Percentiles rank a stretch among this genome's conserved stretches.
Evolutionary conservation across 2,113 vertebrate genomes (phyloP).

Genomic region (Anas platyrhynchos): DNA sequence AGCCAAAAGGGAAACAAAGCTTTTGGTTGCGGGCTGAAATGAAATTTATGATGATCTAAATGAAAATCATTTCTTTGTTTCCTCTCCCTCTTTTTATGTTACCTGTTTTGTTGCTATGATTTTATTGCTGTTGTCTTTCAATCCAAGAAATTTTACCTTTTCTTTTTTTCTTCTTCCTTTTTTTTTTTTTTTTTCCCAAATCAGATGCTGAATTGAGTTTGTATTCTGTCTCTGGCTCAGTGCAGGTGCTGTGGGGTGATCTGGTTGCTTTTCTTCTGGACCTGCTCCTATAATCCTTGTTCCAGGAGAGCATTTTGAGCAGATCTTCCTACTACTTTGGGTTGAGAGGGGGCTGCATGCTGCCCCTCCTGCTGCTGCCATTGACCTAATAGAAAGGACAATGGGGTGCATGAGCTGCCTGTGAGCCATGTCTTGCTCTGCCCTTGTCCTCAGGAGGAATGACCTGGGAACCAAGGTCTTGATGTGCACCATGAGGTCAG

Average conservation of each 20-base stretch:
- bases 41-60: not conserved
- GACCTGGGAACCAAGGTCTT: not conserved
- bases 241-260: not conserved
- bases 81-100: not conserved
- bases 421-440: not conserved
- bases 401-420: too few relatives aligned
- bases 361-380: not conserved
- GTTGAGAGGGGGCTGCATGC: not conserved
- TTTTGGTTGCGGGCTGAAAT: not conserved
- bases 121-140: not conserved
- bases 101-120: not conserved
- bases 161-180: not conserved
- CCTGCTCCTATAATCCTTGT: not conserved
- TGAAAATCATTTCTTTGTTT: not conserved
- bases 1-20: conserved; percentile 35
- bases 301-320: not conserved
- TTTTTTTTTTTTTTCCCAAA: not conserved
- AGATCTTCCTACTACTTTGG: not conserved
- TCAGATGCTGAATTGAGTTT: not conserved
- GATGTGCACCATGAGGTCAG: too few relatives aligned
- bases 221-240: not conserved
- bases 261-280: not conserved
- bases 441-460: not conserved
- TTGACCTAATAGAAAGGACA: not conserved
- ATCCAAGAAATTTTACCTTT: not conserved